Evolutionary conservation across 2,888 invertebrate genomes (phyloP).

Genomic region (Alitta virens): DNA sequence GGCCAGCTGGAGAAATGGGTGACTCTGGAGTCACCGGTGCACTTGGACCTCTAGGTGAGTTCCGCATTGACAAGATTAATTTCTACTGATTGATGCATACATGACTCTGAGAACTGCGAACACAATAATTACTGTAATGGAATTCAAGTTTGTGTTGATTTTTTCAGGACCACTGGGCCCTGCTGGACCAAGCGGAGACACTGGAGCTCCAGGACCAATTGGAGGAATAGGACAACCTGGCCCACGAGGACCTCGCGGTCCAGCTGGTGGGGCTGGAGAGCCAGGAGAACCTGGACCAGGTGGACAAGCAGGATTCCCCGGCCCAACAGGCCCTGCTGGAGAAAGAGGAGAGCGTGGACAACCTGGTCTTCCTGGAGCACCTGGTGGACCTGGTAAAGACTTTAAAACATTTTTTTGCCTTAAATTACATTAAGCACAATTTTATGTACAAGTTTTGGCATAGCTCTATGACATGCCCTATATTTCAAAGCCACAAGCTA

Average conservation of each 20-base stretch:
- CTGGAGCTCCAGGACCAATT: background rate
- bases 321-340: background rate
- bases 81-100: too few species aligned
- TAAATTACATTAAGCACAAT: too few species aligned
- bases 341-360: background rate
- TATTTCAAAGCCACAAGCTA: too few species aligned
- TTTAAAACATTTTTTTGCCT: too few species aligned
- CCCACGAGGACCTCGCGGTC: slow-evolving; percentile 21
- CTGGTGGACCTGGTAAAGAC: slow-evolving; percentile 3
- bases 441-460: too few species aligned
- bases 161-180: slow-evolving; percentile 1
- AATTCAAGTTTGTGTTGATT: too few species aligned
- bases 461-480: too few species aligned
- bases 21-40: slow-evolving; percentile 16
- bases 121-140: too few species aligned
- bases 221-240: slow-evolving; percentile 21
- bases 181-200: background rate
- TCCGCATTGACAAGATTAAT: background rate
- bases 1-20: slow-evolving; percentile 20
- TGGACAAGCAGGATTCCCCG: background rate
- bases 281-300: slow-evolving; percentile 19
- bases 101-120: too few species aligned
- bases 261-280: slow-evolving; percentile 12
- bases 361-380: slow-evolving; percentile 10
- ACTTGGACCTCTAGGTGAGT: slow-evolving; percentile 11